phyloP scores from a whole-genome alignment of 2,797 vertebrate species.

The Siniperca undulata region DNA sequence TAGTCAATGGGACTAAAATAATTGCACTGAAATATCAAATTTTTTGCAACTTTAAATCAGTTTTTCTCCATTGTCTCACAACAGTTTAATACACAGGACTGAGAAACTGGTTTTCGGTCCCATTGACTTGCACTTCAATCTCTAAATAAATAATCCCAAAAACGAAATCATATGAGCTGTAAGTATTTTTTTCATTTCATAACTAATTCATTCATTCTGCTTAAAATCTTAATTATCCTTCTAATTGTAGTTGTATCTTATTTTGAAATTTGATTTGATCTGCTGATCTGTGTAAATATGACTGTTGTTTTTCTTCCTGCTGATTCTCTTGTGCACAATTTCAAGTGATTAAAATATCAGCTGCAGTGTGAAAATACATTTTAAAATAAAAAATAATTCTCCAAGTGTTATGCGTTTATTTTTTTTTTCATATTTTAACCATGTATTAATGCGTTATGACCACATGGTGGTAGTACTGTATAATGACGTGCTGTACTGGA shows the following conservation, averaged over 20 bases:
- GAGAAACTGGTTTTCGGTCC: constrained; percentile 5
- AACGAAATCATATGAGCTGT: not conserved
- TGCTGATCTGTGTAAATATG: constrained; percentile 67
- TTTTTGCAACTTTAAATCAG: not conserved
- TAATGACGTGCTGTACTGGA: constrained; percentile 15
- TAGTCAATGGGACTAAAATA: constrained; percentile 19
- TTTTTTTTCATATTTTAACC: not conserved
- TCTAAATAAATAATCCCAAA: not conserved
- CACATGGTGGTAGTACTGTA: constrained; percentile 75
- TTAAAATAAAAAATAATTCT: constrained; percentile 44
- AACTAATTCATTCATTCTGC: constrained; percentile 14
- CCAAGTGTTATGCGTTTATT: not conserved
- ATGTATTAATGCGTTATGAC: constrained; percentile 35
- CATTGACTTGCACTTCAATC: constrained; percentile 8
- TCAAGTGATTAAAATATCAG: constrained; percentile 57
- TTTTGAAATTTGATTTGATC: constrained; percentile 20
- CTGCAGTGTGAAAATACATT: constrained; percentile 76
- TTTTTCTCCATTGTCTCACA: not conserved
- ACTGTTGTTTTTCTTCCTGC: constrained; percentile 42
- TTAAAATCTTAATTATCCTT: constrained; percentile 3
- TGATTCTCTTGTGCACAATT: constrained; percentile 52
- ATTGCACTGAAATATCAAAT: constrained; percentile 48
- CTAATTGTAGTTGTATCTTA: constrained; percentile 34
- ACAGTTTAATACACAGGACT: not conserved
- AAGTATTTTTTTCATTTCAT: constrained; percentile 2